Conservation (phyloP, 2,113 vertebrate genomes). For the Pomatorhinus ruficollis region DNA sequence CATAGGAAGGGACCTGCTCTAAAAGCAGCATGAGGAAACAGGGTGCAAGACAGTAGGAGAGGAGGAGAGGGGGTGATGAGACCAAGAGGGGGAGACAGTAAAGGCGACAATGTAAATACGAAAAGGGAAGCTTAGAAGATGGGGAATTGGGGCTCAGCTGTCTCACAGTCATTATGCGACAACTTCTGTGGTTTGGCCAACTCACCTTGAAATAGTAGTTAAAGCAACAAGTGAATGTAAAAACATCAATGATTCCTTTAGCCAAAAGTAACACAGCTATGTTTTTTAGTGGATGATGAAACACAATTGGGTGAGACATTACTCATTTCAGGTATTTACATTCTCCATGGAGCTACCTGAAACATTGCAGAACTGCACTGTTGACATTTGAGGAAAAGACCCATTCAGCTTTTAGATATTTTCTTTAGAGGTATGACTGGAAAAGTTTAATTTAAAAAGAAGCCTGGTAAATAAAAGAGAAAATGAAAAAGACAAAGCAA, state of each 20-base stretch:
- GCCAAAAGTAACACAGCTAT: not conserved
- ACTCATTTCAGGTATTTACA: not conserved
- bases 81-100: not conserved
- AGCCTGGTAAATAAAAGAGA: not conserved
- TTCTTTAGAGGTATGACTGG: not conserved
- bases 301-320: not conserved
- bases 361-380: not conserved
- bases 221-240: not conserved
- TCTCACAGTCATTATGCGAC: not conserved
- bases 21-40: not conserved
- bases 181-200: not conserved
- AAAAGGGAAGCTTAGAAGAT: not conserved
- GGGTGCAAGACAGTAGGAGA: not conserved
- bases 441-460: not conserved
- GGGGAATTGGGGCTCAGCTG: not conserved
- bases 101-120: not conserved
- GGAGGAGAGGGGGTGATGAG: fast-evolving
- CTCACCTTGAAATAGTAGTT: slow-evolving; percentile 27
- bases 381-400: not conserved
- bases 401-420: not conserved
- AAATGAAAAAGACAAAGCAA: not conserved
- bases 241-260: not conserved
- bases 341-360: not conserved
- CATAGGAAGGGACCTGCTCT: not conserved
- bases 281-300: not conserved